Base-by-base conservation (phyloP, 2,113 vertebrate species). In the Tragelaphus imberbis region DNA sequence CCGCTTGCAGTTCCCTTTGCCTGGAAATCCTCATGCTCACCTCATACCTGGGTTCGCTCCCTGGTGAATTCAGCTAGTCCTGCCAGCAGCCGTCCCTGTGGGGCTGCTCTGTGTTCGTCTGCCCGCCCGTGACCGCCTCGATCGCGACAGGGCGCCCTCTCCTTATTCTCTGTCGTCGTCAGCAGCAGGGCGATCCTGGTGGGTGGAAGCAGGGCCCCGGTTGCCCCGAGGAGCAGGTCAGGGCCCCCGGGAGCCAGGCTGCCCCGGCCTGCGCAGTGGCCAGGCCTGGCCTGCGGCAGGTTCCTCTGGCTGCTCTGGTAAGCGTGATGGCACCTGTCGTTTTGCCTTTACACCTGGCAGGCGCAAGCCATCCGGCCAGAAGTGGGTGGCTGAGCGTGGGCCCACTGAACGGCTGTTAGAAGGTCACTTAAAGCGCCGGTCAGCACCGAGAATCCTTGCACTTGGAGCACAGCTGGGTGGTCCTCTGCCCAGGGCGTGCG, bases 81-180 rank as follows among this genome's bases (percentile, higher is more conserved):
- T 15, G 58, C 51, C 28, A 13, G 9, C 25, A 44, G 63, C 28
- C 5, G 0, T 23, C 11, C 55, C 49, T 3, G 0, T 1, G 2
- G 30, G 17, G 10, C 58, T 9, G 4, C n/a, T 47, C 53, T 25
- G 25, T 59, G 27, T 75, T 44, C 8, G 12, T 21, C n/a, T 27
- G 0, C 2, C 19, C 1, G 49, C 49, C 77, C 9, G 30, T 49
- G 56, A 14, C 25, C 3, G 0, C 80, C 53, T 36, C 3, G 0
- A 0, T 49, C 13, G 3, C 16, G 2, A 30, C 1, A 2, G 44
- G 27, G 6, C 30, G 10, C 23, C 58, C 61, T 23, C 33, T 80
- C 28, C 8, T 53, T 44, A 1, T 12, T 28, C 63, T 51, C n/a
- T 36, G 8, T n/a, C n/a, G 19, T 17, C n/a, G n/a, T 44, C 21